Evolutionary conservation across 2,113 vertebrate species (phyloP).

Genomic region (Gambusia holbrooki): DNA sequence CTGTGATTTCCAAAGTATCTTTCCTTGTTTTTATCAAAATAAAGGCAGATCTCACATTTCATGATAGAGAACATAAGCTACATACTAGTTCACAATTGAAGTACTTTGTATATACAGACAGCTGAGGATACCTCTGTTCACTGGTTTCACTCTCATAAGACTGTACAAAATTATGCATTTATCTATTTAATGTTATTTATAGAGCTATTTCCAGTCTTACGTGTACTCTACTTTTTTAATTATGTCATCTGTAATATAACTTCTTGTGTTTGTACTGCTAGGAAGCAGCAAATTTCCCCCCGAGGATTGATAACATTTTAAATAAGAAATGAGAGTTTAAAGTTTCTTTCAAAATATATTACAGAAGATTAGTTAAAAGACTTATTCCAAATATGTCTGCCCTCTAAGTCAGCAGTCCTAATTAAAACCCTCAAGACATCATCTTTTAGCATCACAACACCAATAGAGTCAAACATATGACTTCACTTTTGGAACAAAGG

Average conservation of each 20-base stretch:
- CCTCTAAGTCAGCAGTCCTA: neutral
- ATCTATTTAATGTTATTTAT: too few relatives aligned
- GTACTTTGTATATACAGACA: neutral
- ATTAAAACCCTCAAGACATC: conserved; percentile 22
- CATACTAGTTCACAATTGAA: neutral
- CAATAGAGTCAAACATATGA: conserved; percentile 49
- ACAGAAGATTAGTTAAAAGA: neutral
- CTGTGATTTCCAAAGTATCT: conserved; percentile 31
- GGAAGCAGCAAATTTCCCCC: neutral
- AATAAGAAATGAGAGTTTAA: neutral
- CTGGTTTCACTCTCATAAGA: neutral
- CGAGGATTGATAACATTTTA: neutral
- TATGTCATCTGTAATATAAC: neutral
- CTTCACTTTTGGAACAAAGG: conserved; percentile 52
- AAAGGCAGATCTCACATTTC: conserved; percentile 23
- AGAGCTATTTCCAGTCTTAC: too few relatives aligned
- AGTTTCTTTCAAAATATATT: neutral
- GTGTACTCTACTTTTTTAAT: neutral
- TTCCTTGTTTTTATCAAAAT: conserved; percentile 32
- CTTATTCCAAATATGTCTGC: neutral
- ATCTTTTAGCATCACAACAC: conserved; percentile 9
- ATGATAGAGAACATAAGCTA: neutral
- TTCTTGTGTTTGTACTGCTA: neutral
- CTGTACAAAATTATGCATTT: too few relatives aligned
- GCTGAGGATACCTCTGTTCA: neutral